Conservation (phyloP, 2,888 invertebrate genomes). For the Clivina fossor region DNA sequence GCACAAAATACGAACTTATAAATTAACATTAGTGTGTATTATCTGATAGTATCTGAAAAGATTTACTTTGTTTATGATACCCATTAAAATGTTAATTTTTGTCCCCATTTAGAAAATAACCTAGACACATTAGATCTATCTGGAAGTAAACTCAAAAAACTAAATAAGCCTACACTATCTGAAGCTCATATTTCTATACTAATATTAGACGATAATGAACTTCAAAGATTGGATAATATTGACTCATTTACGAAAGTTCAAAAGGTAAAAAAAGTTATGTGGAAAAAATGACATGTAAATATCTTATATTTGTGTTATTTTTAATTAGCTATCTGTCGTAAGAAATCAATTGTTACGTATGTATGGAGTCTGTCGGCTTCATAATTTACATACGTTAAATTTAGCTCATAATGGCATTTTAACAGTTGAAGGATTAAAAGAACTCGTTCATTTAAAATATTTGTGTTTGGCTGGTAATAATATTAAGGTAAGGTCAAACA, state of each 20-base stretch:
- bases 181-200: constrained; percentile 71
- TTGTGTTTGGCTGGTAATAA: constrained; percentile 86
- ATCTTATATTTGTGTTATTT: constrained; percentile 31
- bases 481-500: constrained; percentile 66
- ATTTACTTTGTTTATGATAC: constrained; percentile 2
- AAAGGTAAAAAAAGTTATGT: constrained; percentile 58
- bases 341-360: constrained; percentile 85
- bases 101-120: constrained; percentile 42
- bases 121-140: constrained; percentile 71
- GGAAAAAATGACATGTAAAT: constrained; percentile 23
- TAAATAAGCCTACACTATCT: constrained; percentile 70
- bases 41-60: neutral
- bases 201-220: constrained; percentile 82
- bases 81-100: neutral
- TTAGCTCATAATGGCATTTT: constrained; percentile 86
- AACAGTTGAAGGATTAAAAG: constrained; percentile 87
- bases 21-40: no score
- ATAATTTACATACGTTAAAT: constrained; percentile 77
- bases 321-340: constrained; percentile 76
- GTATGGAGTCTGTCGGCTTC: constrained; percentile 81
- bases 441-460: constrained; percentile 76
- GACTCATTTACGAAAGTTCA: constrained; percentile 78
- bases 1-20: no score
- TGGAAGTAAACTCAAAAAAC: constrained; percentile 77
- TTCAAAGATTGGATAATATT: constrained; percentile 84